Conservation (phyloP, 2,113 vertebrate genomes). For the Dromiciops gliroides region DNA sequence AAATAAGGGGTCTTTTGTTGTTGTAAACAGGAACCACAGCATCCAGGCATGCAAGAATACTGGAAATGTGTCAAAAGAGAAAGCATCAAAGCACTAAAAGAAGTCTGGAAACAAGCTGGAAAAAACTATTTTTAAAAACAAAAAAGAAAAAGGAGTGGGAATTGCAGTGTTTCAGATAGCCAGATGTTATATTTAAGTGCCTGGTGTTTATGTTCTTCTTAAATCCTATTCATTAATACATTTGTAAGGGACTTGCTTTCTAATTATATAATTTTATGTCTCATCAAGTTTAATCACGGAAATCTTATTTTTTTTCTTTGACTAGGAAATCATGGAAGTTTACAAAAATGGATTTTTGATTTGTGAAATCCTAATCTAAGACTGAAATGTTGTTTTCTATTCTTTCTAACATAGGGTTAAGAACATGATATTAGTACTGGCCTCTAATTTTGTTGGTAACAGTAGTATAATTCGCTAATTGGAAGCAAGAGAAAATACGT, state of each 20-base stretch:
- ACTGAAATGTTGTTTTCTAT: constrained; percentile 10
- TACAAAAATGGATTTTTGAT: constrained; percentile 28
- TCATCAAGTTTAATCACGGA: constrained; percentile 37
- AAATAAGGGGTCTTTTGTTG: background rate
- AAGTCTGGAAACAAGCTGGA: constrained; percentile 88
- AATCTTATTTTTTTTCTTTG: constrained; percentile 53
- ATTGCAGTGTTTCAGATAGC: constrained; percentile 16
- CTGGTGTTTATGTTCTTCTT: constrained; percentile 19
- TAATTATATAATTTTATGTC: constrained; percentile 57
- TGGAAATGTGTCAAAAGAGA: constrained; percentile 98
- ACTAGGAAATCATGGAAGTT: constrained; percentile 37
- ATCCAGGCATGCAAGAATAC: constrained; percentile 90
- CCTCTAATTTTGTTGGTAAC: background rate
- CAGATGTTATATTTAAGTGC: constrained; percentile 47
- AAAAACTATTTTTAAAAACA: constrained; percentile 87
- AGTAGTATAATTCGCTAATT: background rate
- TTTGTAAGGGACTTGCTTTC: constrained; percentile 58
- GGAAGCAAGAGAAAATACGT: background rate
- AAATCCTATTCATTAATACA: constrained; percentile 57
- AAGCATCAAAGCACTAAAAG: constrained; percentile 94
- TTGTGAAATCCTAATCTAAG: constrained; percentile 3
- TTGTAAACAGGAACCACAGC: constrained; percentile 89
- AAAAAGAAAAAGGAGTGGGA: background rate
- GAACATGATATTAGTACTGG: constrained; percentile 8
- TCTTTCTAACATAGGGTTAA: background rate